These are phyloP conservation scores for Aeoliscus strigatus DNA, from an alignment of 2,797 vertebrate species.

Conservation along the genomic window DNA sequence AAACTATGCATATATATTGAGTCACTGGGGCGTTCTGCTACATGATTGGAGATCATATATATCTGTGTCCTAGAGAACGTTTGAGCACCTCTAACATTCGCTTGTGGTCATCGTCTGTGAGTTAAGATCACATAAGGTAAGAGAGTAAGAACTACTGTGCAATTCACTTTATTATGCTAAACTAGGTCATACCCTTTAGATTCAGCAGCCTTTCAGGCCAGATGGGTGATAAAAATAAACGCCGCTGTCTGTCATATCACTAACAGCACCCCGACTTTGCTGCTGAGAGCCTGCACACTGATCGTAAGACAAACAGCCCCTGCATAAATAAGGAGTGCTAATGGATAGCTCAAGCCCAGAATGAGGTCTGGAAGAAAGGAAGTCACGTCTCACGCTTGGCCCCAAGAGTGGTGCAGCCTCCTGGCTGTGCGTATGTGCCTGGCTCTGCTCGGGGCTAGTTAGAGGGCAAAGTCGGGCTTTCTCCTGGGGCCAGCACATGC, in stretches of 20 bases:
- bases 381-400: constrained; percentile 58
- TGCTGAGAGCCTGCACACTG: constrained; percentile 42
- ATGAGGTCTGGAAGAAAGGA: constrained; percentile 56
- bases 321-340: constrained; percentile 60
- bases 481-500: constrained; percentile 36
- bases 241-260: constrained; percentile 68
- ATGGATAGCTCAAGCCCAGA: constrained; percentile 35
- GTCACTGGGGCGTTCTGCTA: no score
- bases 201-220: constrained; percentile 67
- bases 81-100: no score
- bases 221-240: constrained; percentile 78
- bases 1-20: constrained; percentile 6
- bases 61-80: no score
- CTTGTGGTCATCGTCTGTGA: no score
- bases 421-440: constrained; percentile 55
- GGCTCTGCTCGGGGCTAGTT: constrained; percentile 61
- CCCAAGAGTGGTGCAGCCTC: constrained; percentile 46
- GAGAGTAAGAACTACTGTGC: constrained; percentile 50
- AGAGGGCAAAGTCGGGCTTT: constrained; percentile 48
- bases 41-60: no score
- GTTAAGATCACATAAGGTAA: no score
- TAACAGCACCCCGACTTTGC: constrained; percentile 48
- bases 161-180: constrained; percentile 62
- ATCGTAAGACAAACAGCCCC: constrained; percentile 52
- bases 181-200: constrained; percentile 72